A percentile compares a stretch with the other conserved stretches of the same genome.
Evolutionary conservation across 2,113 vertebrate species (phyloP).

Genomic region (Chaetorhynchus papuensis): DNA sequence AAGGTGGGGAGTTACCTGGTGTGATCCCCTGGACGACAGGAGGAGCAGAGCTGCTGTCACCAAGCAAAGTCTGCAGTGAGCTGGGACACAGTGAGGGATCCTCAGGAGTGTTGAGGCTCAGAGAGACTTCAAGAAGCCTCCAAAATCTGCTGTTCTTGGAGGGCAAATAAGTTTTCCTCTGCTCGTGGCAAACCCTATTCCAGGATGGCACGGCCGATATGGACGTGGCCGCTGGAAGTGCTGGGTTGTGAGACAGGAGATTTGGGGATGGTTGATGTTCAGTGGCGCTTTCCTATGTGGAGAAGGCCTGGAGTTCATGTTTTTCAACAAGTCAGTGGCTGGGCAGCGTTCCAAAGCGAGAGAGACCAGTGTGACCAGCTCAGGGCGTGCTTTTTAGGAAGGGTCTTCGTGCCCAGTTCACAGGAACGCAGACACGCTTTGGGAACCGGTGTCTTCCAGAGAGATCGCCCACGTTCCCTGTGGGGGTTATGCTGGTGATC

Average conservation of each 20-base stretch:
- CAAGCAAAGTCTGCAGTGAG: neutral
- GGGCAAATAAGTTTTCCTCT: neutral
- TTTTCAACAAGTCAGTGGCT: neutral
- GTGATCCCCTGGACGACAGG: neutral
- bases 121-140: neutral
- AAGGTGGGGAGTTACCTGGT: neutral
- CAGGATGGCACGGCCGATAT: neutral
- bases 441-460: neutral
- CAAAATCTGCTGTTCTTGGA: neutral
- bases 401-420: neutral
- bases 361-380: neutral
- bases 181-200: neutral
- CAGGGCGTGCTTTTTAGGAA: neutral
- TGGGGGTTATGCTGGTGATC: neutral
- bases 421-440: neutral
- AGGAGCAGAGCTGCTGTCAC: neutral
- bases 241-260: neutral
- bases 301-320: neutral
- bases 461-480: no score
- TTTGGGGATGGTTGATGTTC: neutral
- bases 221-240: neutral
- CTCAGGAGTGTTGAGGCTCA: neutral
- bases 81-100: neutral
- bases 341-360: neutral
- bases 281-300: neutral